Evolutionary conservation across 2,888 invertebrate genomes (phyloP).

Genomic region (Acanthosepion esculentum): DNA sequence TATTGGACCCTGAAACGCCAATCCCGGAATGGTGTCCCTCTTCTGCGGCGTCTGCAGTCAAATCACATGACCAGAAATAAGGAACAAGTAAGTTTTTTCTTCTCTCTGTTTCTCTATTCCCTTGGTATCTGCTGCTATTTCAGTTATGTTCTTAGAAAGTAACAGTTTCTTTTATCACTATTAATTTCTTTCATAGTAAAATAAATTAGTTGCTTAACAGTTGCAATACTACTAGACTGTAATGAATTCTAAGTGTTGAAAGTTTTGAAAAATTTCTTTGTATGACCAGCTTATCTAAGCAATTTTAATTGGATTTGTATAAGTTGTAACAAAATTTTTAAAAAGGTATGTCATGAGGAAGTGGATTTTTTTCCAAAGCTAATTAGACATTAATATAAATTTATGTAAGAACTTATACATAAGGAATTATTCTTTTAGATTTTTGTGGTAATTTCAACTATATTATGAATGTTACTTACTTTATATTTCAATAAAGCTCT

Average conservation of each 20-base stretch:
- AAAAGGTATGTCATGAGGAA: too few relatives aligned
- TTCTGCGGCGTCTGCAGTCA: slow-evolving; percentile 86
- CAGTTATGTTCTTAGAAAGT: neutral
- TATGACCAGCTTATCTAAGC: neutral
- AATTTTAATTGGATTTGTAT: neutral
- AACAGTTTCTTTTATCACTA: neutral
- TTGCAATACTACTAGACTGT: neutral
- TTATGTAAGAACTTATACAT: too few relatives aligned
- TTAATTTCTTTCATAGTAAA: too few relatives aligned
- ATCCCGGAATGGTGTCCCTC: slow-evolving; percentile 94
- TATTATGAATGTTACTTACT: too few relatives aligned
- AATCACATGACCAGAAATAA: slow-evolving; percentile 73
- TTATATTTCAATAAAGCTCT: too few relatives aligned
- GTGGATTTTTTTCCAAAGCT: too few relatives aligned
- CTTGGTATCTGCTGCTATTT: neutral
- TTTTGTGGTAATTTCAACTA: too few relatives aligned
- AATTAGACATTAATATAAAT: too few relatives aligned
- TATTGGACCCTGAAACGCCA: slow-evolving; percentile 98
- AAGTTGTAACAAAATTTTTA: too few relatives aligned
- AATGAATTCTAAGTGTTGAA: neutral
- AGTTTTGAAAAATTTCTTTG: neutral
- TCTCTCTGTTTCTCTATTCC: too few relatives aligned
- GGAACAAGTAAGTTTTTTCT: slow-evolving; percentile 64
- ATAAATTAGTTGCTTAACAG: neutral
- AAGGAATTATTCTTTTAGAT: too few relatives aligned